A percentile compares a stretch with the other conserved stretches of the same genome.
phyloP scores from a whole-genome alignment of 2,113 vertebrate species.

The Mirza zaza region DNA sequence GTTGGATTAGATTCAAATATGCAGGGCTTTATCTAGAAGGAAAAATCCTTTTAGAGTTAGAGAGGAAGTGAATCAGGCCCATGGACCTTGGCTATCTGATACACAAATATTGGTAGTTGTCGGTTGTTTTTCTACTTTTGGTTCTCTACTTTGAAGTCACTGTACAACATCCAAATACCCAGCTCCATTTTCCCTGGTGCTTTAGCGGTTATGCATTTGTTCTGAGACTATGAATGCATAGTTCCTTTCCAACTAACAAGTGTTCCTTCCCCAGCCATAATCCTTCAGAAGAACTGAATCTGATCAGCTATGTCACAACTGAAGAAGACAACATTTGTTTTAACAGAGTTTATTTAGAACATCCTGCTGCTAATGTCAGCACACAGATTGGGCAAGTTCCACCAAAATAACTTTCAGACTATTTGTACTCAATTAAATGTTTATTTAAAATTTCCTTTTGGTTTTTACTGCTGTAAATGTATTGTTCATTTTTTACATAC shows the following conservation, averaged over 20 bases:
- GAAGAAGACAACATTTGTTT: slow-evolving; percentile 68
- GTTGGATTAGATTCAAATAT: slow-evolving; percentile 72
- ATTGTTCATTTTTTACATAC: slow-evolving; percentile 87
- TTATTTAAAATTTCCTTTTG: slow-evolving; percentile 82
- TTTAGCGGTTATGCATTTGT: slow-evolving; percentile 45
- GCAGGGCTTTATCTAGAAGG: slow-evolving; percentile 73
- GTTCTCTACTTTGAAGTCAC: slow-evolving; percentile 57
- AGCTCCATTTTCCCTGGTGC: slow-evolving; percentile 47
- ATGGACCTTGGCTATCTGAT: slow-evolving; percentile 60
- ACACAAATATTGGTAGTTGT: slow-evolving; percentile 48
- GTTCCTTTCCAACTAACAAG: slow-evolving; percentile 12
- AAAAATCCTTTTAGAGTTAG: slow-evolving; percentile 71
- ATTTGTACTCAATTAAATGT: slow-evolving; percentile 78
- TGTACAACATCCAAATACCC: slow-evolving; percentile 36
- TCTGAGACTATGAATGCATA: slow-evolving; percentile 46
- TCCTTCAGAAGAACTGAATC: slow-evolving; percentile 59
- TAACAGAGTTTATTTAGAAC: slow-evolving; percentile 73
- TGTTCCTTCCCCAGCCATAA: slow-evolving; percentile 58
- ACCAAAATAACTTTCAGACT: slow-evolving; percentile 73
- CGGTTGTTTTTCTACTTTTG: slow-evolving; percentile 63
- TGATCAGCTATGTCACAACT: slow-evolving; percentile 58
- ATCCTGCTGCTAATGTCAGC: slow-evolving; percentile 74
- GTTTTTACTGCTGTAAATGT: slow-evolving; percentile 81
- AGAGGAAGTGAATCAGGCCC: slow-evolving; percentile 74
- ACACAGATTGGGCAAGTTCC: slow-evolving; percentile 72